phyloP scores from a whole-genome alignment of 2,797 vertebrate genomes.

The Amblyraja radiata region DNA sequence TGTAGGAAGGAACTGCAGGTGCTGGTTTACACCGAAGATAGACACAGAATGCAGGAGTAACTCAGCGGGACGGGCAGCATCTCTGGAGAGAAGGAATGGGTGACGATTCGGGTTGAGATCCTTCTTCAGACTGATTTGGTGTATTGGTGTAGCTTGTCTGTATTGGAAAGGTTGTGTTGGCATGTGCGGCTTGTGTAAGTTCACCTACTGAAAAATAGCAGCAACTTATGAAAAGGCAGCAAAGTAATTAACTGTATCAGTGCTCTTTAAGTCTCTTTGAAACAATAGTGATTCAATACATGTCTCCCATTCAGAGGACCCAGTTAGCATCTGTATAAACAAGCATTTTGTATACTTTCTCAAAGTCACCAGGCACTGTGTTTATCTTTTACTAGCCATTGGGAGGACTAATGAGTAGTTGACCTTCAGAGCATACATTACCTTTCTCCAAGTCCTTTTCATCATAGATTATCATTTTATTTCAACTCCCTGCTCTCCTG shows the following conservation, averaged over 20 bases:
- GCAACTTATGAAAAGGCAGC: neutral
- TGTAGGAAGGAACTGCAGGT: too few relatives aligned
- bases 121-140: neutral
- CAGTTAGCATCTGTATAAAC: conserved; percentile 25
- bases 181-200: neutral
- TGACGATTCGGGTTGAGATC: too few relatives aligned
- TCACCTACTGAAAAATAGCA: neutral
- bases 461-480: conserved; percentile 12
- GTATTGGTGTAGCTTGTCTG: neutral
- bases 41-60: too few relatives aligned
- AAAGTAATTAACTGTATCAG: conserved; percentile 11
- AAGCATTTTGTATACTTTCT: neutral
- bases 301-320: neutral
- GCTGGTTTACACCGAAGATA: too few relatives aligned
- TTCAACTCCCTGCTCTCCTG: conserved; percentile 11
- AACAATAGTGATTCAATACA: conserved; percentile 7
- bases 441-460: conserved; percentile 29
- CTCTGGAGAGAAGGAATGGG: too few relatives aligned
- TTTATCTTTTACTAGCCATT: conserved; percentile 8
- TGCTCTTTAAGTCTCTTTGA: neutral
- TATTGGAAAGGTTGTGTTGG: neutral
- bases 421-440: neutral
- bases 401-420: conserved; percentile 16
- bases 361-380: neutral
- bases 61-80: too few relatives aligned